phyloP scores from a whole-genome alignment of 2,888 invertebrate species.

The Dexiosoma caninum region DNA sequence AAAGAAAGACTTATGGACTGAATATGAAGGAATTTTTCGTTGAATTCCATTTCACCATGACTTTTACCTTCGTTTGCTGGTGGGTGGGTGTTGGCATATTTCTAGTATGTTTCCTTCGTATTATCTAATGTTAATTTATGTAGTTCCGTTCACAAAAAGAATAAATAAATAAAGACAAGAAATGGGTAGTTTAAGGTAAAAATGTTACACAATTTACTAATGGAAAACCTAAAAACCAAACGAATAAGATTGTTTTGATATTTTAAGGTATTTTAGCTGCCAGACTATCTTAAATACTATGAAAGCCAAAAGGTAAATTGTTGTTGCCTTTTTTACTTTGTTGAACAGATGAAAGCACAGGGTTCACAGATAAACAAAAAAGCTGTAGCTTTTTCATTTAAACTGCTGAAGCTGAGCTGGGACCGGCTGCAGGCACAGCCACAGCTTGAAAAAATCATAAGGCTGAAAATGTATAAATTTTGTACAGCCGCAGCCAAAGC shows the following conservation, averaged over 20 bases:
- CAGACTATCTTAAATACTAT: neutral
- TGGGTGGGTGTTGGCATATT: neutral
- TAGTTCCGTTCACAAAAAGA: neutral
- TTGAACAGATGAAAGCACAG: too few relatives aligned
- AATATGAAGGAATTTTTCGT: neutral
- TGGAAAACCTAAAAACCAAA: neutral
- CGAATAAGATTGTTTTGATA: too few relatives aligned
- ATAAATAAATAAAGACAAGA: neutral
- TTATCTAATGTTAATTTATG: conserved; percentile 18
- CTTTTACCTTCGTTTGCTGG: neutral
- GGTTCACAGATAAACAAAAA: too few relatives aligned
- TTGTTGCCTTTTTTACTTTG: too few relatives aligned
- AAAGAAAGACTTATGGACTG: neutral
- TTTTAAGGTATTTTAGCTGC: neutral
- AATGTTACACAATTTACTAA: neutral
- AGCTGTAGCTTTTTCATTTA: too few relatives aligned
- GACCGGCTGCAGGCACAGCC: too few relatives aligned
- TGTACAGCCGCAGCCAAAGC: too few relatives aligned
- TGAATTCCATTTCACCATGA: neutral
- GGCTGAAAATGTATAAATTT: too few relatives aligned
- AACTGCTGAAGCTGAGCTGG: too few relatives aligned
- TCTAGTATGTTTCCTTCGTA: neutral
- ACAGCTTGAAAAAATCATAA: too few relatives aligned
- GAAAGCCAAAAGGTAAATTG: neutral
- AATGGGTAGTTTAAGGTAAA: neutral